These are phyloP conservation scores for Artibeus jamaicensis DNA, from an alignment of 2,797 vertebrate genomes.

Conservation along the genomic window DNA sequence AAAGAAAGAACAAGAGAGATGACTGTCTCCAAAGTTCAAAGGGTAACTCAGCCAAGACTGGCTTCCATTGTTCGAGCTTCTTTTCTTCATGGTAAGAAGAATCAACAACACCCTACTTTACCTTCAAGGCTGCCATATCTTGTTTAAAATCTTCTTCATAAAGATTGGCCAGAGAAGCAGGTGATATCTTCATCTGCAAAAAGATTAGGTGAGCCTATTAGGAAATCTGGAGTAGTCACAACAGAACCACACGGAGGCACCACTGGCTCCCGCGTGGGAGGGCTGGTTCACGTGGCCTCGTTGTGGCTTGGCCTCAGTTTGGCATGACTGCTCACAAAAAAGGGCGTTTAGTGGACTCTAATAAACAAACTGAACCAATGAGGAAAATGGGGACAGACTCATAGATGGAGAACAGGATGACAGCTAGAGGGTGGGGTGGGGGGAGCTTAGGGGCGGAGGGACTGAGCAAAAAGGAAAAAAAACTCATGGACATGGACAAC, in stretches of 20 bases:
- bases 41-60: fast-evolving
- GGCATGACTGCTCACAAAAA: background rate
- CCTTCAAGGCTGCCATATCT: constrained; percentile 94
- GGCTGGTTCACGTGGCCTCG: background rate
- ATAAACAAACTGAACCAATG: background rate
- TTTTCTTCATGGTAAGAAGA: background rate
- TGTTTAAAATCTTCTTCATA: constrained; percentile 96
- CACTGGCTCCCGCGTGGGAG: fast-evolving
- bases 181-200: constrained; percentile 88
- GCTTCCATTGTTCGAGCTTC: fast-evolving
- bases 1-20: constrained; percentile 3
- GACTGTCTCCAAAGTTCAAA: fast-evolving
- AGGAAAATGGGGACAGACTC: background rate
- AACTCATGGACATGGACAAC: background rate
- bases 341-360: background rate
- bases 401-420: background rate
- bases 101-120: constrained; percentile 59
- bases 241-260: background rate
- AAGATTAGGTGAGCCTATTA: background rate
- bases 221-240: background rate
- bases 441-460: background rate
- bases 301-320: background rate
- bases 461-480: background rate
- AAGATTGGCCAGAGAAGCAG: constrained; percentile 85
- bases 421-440: background rate